Evolutionary conservation across 2,888 invertebrate genomes (phyloP).

Genomic region (Pristionchus fissidentatus): DNA sequence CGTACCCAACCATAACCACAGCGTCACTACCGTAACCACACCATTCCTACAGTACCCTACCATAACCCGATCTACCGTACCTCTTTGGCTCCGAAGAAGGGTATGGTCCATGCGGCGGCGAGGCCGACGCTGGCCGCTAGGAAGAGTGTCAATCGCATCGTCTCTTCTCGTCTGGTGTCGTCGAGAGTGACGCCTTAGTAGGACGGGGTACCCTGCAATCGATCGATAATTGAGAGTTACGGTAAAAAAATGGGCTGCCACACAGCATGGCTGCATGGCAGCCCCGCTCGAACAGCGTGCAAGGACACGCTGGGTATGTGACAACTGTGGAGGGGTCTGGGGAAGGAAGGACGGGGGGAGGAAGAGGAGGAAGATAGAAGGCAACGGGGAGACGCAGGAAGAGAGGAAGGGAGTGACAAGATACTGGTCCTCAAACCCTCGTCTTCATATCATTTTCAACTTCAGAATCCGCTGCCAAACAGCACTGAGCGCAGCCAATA

Average conservation of each 20-base stretch:
- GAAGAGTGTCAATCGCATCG: slow-evolving; percentile 25
- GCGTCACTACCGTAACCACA: neutral
- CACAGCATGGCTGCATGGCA: neutral
- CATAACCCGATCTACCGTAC: neutral
- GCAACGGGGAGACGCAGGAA: neutral
- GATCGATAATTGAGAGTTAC: neutral
- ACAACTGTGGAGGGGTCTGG: slow-evolving; percentile 6
- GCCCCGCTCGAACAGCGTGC: neutral
- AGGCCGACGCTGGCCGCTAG: neutral
- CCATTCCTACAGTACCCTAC: neutral
- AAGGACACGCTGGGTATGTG: neutral
- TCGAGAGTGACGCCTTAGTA: slow-evolving; percentile 34
- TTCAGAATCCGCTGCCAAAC: neutral
- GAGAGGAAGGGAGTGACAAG: slow-evolving; percentile 1
- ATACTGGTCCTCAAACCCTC: neutral
- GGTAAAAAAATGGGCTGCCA: neutral
- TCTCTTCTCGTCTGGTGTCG: neutral
- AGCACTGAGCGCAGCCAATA: neutral
- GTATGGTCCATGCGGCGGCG: slow-evolving; percentile 40
- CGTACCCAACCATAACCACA: neutral
- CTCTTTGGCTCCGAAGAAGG: slow-evolving; percentile 41
- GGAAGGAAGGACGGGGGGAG: neutral
- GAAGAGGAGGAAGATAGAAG: neutral
- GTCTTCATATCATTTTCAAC: neutral
- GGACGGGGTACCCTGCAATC: slow-evolving; percentile 36